Evolutionary conservation across 1,140 invertebrate species (phyloP).

Genomic region (Augochlora pura): DNA sequence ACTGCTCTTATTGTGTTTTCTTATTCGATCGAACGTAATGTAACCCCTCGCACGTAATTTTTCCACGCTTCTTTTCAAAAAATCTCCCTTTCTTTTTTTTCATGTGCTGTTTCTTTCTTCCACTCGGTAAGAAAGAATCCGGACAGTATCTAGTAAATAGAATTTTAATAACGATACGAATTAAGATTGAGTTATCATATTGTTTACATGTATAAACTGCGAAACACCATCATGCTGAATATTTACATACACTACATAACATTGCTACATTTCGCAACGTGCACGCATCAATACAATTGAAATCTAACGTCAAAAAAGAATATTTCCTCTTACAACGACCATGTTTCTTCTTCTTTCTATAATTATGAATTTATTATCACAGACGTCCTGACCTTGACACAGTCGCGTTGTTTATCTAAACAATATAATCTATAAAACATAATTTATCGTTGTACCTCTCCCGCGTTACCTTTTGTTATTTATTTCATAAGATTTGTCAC

Average conservation of each 20-base stretch:
- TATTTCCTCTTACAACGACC: too few relatives aligned
- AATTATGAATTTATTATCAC: too few relatives aligned
- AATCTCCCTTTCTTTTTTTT: constrained; percentile 42
- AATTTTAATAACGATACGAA: neutral
- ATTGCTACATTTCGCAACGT: too few relatives aligned
- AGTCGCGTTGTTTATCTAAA: neutral
- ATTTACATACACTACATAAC: too few relatives aligned
- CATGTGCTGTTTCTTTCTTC: neutral
- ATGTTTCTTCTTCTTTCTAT: too few relatives aligned
- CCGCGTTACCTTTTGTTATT: neutral
- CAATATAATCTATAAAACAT: neutral
- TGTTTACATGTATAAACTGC: too few relatives aligned
- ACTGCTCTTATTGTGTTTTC: constrained; percentile 74
- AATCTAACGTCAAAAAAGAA: too few relatives aligned
- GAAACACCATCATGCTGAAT: too few relatives aligned
- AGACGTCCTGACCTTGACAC: too few relatives aligned
- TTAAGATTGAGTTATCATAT: too few relatives aligned
- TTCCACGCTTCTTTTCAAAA: constrained; percentile 29
- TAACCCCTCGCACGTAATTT: constrained; percentile 45
- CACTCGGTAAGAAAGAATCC: neutral
- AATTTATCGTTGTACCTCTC: neutral
- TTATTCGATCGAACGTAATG: constrained; percentile 74
- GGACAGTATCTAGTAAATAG: neutral
- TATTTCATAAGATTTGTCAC: neutral
- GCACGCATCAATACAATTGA: too few relatives aligned